Percentiles rank a stretch among this genome's conserved stretches.
phyloP scores from a whole-genome alignment of 2,888 invertebrate genomes.

The Drosophila longiperda region DNA sequence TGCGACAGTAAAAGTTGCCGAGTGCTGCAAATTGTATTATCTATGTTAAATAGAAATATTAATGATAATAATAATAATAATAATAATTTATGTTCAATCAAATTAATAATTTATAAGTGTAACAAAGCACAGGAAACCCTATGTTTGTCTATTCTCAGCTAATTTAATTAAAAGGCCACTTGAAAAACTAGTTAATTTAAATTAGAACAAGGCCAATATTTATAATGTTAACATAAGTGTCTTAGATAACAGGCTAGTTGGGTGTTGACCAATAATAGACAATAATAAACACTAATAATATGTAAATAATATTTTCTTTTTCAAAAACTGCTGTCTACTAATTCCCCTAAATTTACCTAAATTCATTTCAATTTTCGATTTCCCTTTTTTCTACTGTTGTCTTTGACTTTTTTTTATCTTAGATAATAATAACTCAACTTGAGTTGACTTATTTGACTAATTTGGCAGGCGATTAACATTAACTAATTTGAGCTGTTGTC shows the following conservation, averaged over 20 bases:
- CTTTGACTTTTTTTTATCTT: not conserved
- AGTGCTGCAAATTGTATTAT: not conserved
- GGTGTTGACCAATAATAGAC: not conserved
- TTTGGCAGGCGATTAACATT: not conserved
- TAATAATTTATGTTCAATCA: not conserved
- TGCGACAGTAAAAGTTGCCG: not conserved
- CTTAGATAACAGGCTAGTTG: not conserved
- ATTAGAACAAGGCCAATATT: not conserved
- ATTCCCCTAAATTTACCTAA: not conserved
- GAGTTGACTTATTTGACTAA: not conserved
- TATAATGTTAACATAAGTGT: not conserved
- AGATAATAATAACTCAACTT: not conserved
- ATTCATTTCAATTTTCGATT: not conserved
- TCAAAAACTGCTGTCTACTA: not conserved
- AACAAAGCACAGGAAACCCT: not conserved
- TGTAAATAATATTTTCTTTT: not conserved
- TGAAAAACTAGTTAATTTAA: not conserved
- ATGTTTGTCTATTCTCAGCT: not conserved
- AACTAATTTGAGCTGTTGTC: not conserved
- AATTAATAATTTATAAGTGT: not conserved
- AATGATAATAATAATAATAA: not conserved
- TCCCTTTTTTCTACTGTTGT: not conserved
- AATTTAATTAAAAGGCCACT: not conserved
- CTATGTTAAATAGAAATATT: not conserved
- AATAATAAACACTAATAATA: not conserved